Evolutionary conservation across 2,797 vertebrate species (phyloP), one percentile per base, ranked within the genome.

Genomic region (Lepilemur ruficaudatus): DNA sequence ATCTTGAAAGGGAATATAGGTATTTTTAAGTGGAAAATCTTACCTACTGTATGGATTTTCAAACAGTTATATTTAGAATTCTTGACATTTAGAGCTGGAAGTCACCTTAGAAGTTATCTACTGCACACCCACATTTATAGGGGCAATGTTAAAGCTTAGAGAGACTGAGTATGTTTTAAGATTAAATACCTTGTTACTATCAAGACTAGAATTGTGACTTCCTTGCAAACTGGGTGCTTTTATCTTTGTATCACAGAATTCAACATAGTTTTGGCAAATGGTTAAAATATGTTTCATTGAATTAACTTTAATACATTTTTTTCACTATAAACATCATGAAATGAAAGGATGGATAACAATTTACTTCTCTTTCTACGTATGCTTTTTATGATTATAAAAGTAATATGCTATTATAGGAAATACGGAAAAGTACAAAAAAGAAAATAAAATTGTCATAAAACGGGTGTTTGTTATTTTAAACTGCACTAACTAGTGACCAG

Each of bases 301-400:
- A 91, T 91, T 87, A 67, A 90, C 41, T 76, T 72, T 83, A 35
- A 61, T 52, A 22, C 73, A 43, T 41, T 50, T 96, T 96, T 96
- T 94, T 97, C 28, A 57, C 2, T 46, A 8, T 94, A 73, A 35
- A 59, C 2, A 89, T 91, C 67, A 70, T 76, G 52, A 91, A 87
- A 67, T 92, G 10, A 63, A 95, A 78, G 6, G 30, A 72, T 65
- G 52, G 32, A 17, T 78, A 63, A 75, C 22, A n/a, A n/a, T 70
- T 87, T 84, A 38, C 72, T 86, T 90, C 15, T 85, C 3, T 89
- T 91, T 93, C 22, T 94, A 35, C 17, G 43, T 63, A 55, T 41
- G 32, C 3, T 85, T 90, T 89, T 92, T 93, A 84, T 95, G 72
- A 80, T 92, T 89, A 73, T 89, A 61, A 85, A 93, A 76, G 73